Evolutionary conservation across 1,140 invertebrate genomes (phyloP), one percentile per base, ranked within the genome.

Genomic region (Ips nitidus): DNA sequence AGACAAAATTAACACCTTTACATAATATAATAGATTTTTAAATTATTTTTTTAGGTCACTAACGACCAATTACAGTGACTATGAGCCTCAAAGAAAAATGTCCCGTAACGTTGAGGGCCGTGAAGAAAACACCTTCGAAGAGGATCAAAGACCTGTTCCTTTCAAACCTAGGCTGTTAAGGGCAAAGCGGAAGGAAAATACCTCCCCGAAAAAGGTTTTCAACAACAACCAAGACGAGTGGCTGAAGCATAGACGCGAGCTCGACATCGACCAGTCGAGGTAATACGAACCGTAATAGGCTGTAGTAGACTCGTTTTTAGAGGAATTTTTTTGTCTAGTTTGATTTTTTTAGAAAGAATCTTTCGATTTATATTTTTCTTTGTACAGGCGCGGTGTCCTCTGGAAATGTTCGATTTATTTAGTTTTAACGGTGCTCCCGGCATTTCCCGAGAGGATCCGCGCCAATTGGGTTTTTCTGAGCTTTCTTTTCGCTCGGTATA

Each of bases 181-280:
- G 57, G 72, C 75, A 22, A 80, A 80, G 58, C 73, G 72, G 57
- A 77, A 79, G 72, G 73, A 80, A 22, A 73, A 62, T 53, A 61
- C 45, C n/a, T 66, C 63, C 50, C 71, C 72, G 58, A 73, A 75
- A 70, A 62, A 67, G 57, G 50, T 70, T 42, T 62, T 73, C 60
- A 77, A 77, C 69, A 80, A 78, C 70, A 78, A 78, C 67, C 77
- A 79, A 63, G 75, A 76, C 55, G 77, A 78, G 45, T 79, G 77
- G 78, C 70, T 75, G 36, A 78, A 75, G 73, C 74, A 78, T 63
- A 69, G 78, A 66, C 73, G 75, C 41, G 78, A 77, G 66, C 66
- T 78, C 41, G 76, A 78, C 59, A 75, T 73, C 36, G 72, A 75
- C 59, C 77, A 75, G 62, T 65, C 70, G 66, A 79, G 78, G 75